A percentile compares a stretch with the other conserved stretches of the same genome.
These are phyloP conservation scores for Agrochola macilenta DNA, from an alignment of 2,888 invertebrate species.

Conservation along the genomic window DNA sequence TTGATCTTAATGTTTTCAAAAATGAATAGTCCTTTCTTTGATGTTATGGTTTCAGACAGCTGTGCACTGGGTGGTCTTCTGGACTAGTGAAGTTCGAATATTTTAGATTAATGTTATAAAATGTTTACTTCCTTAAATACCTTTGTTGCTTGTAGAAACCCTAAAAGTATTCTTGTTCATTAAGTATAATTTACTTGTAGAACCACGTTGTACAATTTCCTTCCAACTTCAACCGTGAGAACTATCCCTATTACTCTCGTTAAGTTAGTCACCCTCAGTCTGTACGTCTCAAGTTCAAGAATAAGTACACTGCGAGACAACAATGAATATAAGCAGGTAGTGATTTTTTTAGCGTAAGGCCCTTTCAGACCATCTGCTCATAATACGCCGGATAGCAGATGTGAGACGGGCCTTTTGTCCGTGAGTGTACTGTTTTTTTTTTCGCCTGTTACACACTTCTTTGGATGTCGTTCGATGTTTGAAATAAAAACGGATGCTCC, in stretches of 20 bases:
- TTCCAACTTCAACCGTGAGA: slow-evolving; percentile 47
- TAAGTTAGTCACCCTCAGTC: slow-evolving; percentile 58
- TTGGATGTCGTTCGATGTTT: slow-evolving; percentile 64
- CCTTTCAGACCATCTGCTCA: slow-evolving; percentile 82
- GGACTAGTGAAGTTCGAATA: background rate
- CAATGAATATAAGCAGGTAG: slow-evolving; percentile 81
- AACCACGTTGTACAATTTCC: background rate
- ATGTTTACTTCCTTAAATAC: slow-evolving; percentile 5
- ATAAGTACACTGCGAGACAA: slow-evolving; percentile 73
- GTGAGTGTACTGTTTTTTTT: slow-evolving; percentile 71
- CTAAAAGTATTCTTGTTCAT: background rate
- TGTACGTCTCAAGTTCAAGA: slow-evolving; percentile 79
- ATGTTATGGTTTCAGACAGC: slow-evolving; percentile 7
- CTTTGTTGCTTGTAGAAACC: background rate
- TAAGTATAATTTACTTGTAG: background rate
- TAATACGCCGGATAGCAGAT: slow-evolving; percentile 84
- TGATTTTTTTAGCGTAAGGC: slow-evolving; percentile 78
- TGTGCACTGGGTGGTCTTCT: background rate
- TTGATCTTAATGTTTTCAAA: background rate
- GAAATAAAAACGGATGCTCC: slow-evolving; percentile 71
- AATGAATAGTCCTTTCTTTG: background rate
- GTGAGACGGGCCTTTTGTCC: slow-evolving; percentile 80
- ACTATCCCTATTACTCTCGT: slow-evolving; percentile 42
- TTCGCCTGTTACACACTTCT: slow-evolving; percentile 70
- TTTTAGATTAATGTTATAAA: slow-evolving; percentile 4